Evolutionary conservation across 2,888 invertebrate species (phyloP).

Genomic region (Drosophila quinaria): DNA sequence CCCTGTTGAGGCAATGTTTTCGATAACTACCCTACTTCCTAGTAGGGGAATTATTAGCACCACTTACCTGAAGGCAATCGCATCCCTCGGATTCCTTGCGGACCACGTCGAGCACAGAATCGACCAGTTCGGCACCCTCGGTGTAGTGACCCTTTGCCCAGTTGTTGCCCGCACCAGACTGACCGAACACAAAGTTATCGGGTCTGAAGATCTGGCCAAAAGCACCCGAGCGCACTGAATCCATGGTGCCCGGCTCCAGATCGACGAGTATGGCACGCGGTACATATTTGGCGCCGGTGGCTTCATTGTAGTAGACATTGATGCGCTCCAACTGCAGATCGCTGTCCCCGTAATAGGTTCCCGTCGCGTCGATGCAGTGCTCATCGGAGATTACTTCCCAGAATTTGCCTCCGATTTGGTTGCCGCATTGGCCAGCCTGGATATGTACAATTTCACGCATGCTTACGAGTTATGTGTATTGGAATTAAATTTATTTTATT

Average conservation of each 20-base stretch:
- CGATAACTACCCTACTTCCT: too few relatives aligned
- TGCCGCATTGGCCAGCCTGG: slow-evolving; percentile 97
- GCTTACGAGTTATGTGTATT: slow-evolving; percentile 83
- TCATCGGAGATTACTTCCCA: slow-evolving; percentile 99
- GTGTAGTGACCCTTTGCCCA: slow-evolving; percentile 98
- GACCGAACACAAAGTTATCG: slow-evolving; percentile 97
- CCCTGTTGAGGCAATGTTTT: slow-evolving; percentile 87
- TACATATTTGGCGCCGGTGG: slow-evolving; percentile 96
- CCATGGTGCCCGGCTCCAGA: slow-evolving; percentile 99
- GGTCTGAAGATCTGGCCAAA: slow-evolving; percentile 97
- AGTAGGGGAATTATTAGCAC: too few relatives aligned
- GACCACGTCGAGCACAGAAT: slow-evolving; percentile 93
- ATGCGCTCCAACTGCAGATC: slow-evolving; percentile 97
- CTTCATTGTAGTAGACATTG: slow-evolving; percentile 98
- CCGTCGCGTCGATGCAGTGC: slow-evolving; percentile 97
- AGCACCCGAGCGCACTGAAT: slow-evolving; percentile 97
- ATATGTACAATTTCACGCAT: slow-evolving; percentile 99
- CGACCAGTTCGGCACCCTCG: slow-evolving; percentile 95
- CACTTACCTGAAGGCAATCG: slow-evolving; percentile 91
- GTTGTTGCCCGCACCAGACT: slow-evolving; percentile 94
- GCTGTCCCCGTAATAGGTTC: slow-evolving; percentile 95
- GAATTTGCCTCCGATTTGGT: slow-evolving; percentile 98
- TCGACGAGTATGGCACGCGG: slow-evolving; percentile 97
- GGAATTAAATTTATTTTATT: slow-evolving; percentile 19
- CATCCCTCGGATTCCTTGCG: slow-evolving; percentile 95